phyloP scores from a whole-genome alignment of 2,113 vertebrate genomes.

The Mionectes macconnelli region DNA sequence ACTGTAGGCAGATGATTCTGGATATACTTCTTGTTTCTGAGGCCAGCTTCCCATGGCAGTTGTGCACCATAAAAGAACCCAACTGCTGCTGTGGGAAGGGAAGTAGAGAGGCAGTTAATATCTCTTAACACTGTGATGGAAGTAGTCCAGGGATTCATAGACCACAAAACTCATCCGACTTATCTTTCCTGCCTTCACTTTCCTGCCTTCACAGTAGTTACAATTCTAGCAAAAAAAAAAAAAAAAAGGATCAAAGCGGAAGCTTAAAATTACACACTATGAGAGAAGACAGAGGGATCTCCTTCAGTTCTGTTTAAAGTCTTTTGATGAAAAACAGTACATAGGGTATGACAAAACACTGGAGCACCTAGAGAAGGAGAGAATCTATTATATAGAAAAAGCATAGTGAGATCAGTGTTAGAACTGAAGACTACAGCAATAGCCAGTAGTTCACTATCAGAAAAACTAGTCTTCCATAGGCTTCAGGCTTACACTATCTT shows the following conservation, averaged over 20 bases:
- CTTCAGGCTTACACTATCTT: neutral
- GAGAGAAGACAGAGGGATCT: neutral
- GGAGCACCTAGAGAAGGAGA: neutral
- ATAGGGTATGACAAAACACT: neutral
- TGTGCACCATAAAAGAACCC: neutral
- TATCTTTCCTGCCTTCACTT: neutral
- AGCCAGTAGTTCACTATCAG: neutral
- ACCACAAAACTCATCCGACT: neutral
- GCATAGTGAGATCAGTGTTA: neutral
- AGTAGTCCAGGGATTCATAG: neutral
- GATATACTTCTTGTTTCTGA: neutral
- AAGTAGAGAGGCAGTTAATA: neutral
- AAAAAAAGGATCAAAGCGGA: neutral
- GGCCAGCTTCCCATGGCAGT: neutral
- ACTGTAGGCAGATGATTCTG: neutral
- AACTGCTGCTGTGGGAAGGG: neutral
- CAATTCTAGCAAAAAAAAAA: neutral
- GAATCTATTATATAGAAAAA: neutral
- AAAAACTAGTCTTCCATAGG: rapidly evolving
- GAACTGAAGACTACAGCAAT: neutral
- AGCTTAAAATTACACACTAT: neutral
- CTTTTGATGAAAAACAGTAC: neutral
- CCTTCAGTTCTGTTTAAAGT: neutral
- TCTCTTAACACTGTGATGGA: neutral
- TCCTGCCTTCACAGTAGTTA: neutral